A percentile compares a stretch with the other conserved stretches of the same genome.
phyloP scores from a whole-genome alignment of 2,797 vertebrate species.

The Liasis olivaceus region DNA sequence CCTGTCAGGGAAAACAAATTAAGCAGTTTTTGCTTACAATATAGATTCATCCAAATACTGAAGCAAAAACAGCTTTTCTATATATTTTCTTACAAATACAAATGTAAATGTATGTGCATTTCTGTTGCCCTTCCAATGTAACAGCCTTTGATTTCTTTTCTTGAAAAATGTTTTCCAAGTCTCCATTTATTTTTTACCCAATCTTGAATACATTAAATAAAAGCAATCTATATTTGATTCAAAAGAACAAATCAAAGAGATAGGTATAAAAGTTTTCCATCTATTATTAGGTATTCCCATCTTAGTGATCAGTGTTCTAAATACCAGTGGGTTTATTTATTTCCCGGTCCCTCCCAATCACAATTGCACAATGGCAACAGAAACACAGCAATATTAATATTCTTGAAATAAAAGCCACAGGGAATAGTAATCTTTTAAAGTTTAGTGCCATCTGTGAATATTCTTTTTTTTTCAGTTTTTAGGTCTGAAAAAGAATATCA shows the following conservation, averaged over 20 bases:
- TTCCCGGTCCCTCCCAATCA: not conserved
- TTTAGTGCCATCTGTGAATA: not conserved
- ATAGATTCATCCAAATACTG: conserved; percentile 19
- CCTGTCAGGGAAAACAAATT: conserved; percentile 42
- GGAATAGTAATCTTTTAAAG: not conserved
- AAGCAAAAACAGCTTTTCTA: not conserved
- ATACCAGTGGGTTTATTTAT: conserved; percentile 13
- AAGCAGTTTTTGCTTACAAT: conserved; percentile 30
- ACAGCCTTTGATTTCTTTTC: not conserved
- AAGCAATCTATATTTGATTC: not conserved
- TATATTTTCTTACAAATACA: conserved; percentile 3
- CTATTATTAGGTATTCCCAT: not conserved
- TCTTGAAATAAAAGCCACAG: not conserved
- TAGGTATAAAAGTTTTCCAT: not conserved
- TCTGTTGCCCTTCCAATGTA: conserved; percentile 33
- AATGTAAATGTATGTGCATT: not conserved
- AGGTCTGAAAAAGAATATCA: not conserved
- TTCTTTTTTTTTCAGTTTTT: conserved; percentile 4
- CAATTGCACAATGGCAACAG: not conserved
- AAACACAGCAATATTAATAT: not conserved
- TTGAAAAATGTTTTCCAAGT: not conserved
- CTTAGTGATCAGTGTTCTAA: not conserved
- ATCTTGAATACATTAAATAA: not conserved
- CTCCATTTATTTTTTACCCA: not conserved
- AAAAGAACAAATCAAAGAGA: not conserved